Conservation (phyloP, 92 coral and sea anemone genomes). For the Galaxea fascicularis region DNA sequence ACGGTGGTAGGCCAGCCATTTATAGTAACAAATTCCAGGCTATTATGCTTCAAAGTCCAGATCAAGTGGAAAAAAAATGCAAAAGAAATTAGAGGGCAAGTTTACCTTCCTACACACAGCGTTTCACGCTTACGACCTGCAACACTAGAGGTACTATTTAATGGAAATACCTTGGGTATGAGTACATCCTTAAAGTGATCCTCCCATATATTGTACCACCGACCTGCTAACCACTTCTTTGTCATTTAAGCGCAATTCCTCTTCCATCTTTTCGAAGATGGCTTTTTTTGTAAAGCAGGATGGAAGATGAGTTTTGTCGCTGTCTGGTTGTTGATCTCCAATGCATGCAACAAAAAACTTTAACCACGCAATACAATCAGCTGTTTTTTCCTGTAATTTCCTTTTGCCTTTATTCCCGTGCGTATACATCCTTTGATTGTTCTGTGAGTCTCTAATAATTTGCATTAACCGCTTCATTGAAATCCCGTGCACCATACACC, state of each 20-base stretch:
- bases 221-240: constrained; percentile 28
- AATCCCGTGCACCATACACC: too few relatives aligned
- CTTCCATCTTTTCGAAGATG: background rate
- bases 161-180: constrained; percentile 33
- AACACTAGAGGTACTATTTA: background rate
- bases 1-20: background rate
- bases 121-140: background rate
- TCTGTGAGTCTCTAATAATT: too few relatives aligned
- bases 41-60: too few relatives aligned
- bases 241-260: constrained; percentile 5
- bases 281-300: background rate
- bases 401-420: too few relatives aligned
- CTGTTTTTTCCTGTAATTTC: too few relatives aligned
- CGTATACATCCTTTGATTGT: too few relatives aligned
- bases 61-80: background rate
- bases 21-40: too few relatives aligned
- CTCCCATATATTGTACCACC: constrained; percentile 38
- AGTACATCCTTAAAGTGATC: constrained; percentile 31
- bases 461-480: too few relatives aligned
- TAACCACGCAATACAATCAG: too few relatives aligned
- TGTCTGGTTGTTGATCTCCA: too few relatives aligned
- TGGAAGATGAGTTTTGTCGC: too few relatives aligned
- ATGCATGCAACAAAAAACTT: too few relatives aligned
- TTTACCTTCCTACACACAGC: background rate
- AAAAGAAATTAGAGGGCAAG: background rate